These are phyloP conservation scores for Apolygus lucorum DNA, from an alignment of 1,140 invertebrate genomes.

Conservation along the genomic window DNA sequence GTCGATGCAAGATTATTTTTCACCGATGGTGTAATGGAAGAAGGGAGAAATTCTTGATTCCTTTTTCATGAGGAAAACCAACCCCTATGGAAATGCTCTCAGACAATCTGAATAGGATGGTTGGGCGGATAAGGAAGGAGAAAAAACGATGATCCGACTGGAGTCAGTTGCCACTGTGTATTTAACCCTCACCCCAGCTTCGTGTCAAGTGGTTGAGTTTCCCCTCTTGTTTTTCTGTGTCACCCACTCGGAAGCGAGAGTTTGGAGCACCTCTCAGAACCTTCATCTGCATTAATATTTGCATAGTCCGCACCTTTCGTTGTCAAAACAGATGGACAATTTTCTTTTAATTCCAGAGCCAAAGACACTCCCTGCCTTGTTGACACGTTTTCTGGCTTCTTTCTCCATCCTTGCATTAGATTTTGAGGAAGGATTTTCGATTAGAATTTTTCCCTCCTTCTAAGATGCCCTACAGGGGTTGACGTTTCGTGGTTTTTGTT, in stretches of 20 bases:
- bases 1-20: too few relatives aligned
- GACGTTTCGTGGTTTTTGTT: not conserved
- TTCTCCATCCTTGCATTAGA: slow-evolving; percentile 10
- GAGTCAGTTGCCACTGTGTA: not conserved
- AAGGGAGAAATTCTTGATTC: too few relatives aligned
- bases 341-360: slow-evolving; percentile 23
- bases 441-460: slow-evolving; percentile 12
- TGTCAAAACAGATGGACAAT: slow-evolving; percentile 22
- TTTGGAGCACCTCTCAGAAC: not conserved
- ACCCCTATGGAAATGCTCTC: too few relatives aligned
- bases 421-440: slow-evolving; percentile 12
- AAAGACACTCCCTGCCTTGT: not conserved
- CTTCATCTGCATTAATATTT: slow-evolving; percentile 22
- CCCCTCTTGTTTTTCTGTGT: not conserved
- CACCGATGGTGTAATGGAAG: too few relatives aligned
- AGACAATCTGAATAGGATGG: too few relatives aligned
- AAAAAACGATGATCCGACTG: not conserved
- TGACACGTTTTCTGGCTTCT: slow-evolving; percentile 1
- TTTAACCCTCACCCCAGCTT: slow-evolving; percentile 4
- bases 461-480: not conserved
- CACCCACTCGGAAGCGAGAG: too few relatives aligned
- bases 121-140: not conserved
- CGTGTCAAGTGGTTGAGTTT: not conserved
- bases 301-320: slow-evolving; percentile 19
- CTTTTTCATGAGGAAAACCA: too few relatives aligned